Evolutionary conservation across 2,113 vertebrate genomes (phyloP).

Genomic region (Oreotrochilus melanogaster): DNA sequence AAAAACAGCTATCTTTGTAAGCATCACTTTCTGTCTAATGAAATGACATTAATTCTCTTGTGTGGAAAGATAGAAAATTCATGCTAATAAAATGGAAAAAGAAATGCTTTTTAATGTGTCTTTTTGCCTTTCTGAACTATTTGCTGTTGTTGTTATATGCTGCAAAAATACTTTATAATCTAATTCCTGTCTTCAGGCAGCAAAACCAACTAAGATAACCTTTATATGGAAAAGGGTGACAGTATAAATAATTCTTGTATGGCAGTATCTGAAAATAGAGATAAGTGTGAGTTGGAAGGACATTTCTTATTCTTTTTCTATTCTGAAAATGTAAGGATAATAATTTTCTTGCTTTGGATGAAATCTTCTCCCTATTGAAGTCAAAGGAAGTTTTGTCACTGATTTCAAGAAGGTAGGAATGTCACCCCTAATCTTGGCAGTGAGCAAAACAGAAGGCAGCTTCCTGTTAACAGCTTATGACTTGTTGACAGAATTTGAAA

Average conservation of each 20-base stretch:
- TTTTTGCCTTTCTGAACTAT: neutral
- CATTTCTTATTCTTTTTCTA: neutral
- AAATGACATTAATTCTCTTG: neutral
- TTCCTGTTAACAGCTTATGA: constrained; percentile 36
- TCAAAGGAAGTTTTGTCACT: constrained; percentile 1
- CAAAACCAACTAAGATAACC: neutral
- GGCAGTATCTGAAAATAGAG: neutral
- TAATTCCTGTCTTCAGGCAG: neutral
- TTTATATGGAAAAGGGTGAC: neutral
- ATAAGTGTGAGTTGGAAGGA: neutral
- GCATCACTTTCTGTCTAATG: neutral
- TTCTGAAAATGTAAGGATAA: constrained; percentile 2
- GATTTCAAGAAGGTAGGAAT: neutral
- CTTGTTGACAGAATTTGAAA: constrained; percentile 42
- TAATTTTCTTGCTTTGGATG: neutral
- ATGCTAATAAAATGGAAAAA: neutral
- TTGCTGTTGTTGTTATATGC: neutral
- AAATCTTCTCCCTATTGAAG: neutral
- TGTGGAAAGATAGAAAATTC: neutral
- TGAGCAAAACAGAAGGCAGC: neutral
- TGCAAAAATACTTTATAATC: neutral
- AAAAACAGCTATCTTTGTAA: neutral
- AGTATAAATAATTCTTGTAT: neutral
- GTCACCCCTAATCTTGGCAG: constrained; percentile 20
- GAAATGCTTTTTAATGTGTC: neutral